Base-by-base conservation (phyloP, 2,888 invertebrate genomes). In the Drosophila glabriapex region DNA sequence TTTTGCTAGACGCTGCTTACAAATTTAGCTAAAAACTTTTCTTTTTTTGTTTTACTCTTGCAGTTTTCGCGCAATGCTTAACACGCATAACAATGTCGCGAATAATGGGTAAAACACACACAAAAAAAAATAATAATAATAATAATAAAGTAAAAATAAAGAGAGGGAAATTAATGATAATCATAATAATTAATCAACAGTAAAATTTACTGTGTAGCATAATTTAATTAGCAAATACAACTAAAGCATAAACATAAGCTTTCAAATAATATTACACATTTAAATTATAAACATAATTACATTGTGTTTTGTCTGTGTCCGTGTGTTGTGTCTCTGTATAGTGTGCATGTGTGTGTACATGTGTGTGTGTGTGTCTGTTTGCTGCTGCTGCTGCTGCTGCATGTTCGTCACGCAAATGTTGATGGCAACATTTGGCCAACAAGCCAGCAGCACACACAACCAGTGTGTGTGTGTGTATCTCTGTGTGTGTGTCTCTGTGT, bases 281-380 rank as follows among this genome's bases (percentile, higher is more conserved):
- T 78, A 89, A 85, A 84, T 89, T 88, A 89, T 82, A 86, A 89
- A 86, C 89, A 86, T 85, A 89, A 85, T 85, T 85, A 85, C 85
- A 85, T 78, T 80, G 79, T 85, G 33, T 33, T 12, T 33, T 50
- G 22, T 9, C 33, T 63, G 52, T 28, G 50, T 70, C 49, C 55
- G 22, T 56, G 56, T 64, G 41, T 67, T 35, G 46, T 41, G 22
- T 46, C 28, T 22, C n/a, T 22, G 12, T 66, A 37, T 70, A 43
- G 2, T 6, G 52, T 58, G 37, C 58, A 43, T 66, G 43, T 65
- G 49, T 35, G n/a, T n/a, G n/a, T n/a, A n/a, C n/a, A n/a, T 35
- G 31, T 64, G 52, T 58, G 37, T 60, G 49, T 64, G 43, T 67
- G 52, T 35, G 46, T 41, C n/a, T 55, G 22, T 10, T 25, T 59